Conservation (phyloP, 2,113 vertebrate species). For the Marmota flaviventris region DNA sequence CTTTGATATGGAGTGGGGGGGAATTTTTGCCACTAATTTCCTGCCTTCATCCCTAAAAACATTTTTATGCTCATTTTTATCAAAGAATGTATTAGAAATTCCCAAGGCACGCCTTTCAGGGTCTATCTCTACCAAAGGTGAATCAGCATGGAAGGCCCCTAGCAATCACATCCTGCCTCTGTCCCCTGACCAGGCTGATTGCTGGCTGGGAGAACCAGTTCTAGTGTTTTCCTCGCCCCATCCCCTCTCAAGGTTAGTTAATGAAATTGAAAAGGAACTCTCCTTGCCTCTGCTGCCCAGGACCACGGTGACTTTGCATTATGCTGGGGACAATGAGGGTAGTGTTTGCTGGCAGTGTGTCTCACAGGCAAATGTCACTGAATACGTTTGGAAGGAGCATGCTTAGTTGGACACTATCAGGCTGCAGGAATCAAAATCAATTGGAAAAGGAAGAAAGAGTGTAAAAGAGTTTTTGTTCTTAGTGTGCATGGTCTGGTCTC, state of each 20-base stretch:
- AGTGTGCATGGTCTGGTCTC: not conserved
- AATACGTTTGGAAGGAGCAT: not conserved
- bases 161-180: not conserved
- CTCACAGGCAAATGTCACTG: constrained; percentile 47
- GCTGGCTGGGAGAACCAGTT: not conserved
- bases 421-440: not conserved
- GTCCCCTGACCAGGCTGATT: not conserved
- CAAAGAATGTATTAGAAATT: not conserved
- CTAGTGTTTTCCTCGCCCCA: not conserved
- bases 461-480: not conserved
- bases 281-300: not conserved
- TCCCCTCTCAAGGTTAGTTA: not conserved
- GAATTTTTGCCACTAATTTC: not conserved
- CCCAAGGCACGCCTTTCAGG: not conserved
- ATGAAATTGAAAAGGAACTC: not conserved
- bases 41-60: not conserved
- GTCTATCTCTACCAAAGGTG: not conserved
- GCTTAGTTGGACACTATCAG: not conserved
- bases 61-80: not conserved
- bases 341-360: not conserved
- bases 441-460: not conserved
- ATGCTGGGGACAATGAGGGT: constrained; percentile 22
- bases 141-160: not conserved
- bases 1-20: not conserved
- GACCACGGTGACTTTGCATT: constrained; percentile 19